Evolutionary conservation across 2,113 vertebrate genomes (phyloP).

Genomic region (Hippocampus mohnikei): DNA sequence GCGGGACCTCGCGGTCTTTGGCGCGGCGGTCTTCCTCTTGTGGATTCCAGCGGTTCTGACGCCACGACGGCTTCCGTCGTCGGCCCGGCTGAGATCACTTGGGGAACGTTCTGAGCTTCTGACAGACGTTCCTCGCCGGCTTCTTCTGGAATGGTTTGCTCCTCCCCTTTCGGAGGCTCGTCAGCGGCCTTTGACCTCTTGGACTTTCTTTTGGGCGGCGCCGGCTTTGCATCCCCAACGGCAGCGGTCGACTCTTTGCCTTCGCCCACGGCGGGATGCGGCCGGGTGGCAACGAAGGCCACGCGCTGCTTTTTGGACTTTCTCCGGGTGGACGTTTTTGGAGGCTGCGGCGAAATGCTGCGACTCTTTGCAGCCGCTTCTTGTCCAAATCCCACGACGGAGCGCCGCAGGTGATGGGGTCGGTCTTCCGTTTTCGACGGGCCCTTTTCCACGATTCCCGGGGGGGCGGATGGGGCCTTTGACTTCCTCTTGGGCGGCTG

Average conservation of each 20-base stretch:
- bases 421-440: not conserved
- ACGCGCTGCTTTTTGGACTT: not conserved
- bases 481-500: conserved; percentile 5
- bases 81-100: conserved; percentile 5
- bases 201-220: conserved; percentile 39
- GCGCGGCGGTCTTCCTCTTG: not conserved
- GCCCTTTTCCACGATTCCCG: not conserved
- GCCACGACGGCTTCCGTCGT: conserved; percentile 1
- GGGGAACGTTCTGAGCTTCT: not conserved
- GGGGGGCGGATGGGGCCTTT: not conserved
- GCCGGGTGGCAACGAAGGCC: not conserved
- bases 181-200: conserved; percentile 6
- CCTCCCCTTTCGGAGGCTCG: not conserved
- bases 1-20: not conserved
- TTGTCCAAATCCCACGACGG: not conserved
- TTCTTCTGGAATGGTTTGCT: not conserved
- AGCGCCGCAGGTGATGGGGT: not conserved
- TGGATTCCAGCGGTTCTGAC: not conserved
- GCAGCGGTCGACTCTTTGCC: no score
- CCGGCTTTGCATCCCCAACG: conserved; percentile 1
- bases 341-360: not conserved
- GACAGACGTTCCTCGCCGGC: no score
- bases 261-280: not conserved
- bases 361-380: not conserved
- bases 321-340: not conserved